Conservation (phyloP, 2,113 vertebrate genomes). For the Lophura nycthemera region DNA sequence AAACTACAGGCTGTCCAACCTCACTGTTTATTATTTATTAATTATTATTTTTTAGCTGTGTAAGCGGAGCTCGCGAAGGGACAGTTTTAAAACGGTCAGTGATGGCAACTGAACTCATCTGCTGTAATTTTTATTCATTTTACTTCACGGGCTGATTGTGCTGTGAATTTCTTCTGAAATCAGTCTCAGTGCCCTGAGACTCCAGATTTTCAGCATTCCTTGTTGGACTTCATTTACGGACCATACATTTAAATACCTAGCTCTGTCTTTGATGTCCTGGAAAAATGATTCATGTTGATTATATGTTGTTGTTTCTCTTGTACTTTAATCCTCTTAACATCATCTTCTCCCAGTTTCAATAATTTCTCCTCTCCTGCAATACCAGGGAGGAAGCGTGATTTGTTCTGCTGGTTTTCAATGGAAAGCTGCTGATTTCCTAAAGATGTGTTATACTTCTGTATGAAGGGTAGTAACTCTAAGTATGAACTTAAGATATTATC, state of each 20-base stretch:
- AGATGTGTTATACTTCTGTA: not conserved
- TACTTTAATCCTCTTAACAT: not conserved
- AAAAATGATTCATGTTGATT: not conserved
- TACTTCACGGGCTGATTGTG: not conserved
- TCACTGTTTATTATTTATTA: not conserved
- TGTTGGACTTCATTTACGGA: not conserved
- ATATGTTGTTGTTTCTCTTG: not conserved
- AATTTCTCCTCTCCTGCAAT: not conserved
- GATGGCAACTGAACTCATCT: not conserved
- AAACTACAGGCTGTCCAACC: not conserved
- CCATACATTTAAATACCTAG: not conserved
- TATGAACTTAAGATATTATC: no score
- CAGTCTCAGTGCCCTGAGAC: not conserved
- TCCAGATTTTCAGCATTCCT: not conserved
- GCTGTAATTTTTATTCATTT: not conserved
- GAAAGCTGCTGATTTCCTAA: not conserved
- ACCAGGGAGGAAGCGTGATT: not conserved
- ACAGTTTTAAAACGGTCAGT: no score
- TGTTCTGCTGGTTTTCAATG: not conserved
- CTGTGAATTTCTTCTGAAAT: not conserved
- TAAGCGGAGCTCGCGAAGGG: not conserved
- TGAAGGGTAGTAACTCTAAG: not conserved
- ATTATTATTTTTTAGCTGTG: not conserved
- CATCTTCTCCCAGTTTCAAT: not conserved
- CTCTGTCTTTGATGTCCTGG: not conserved